Base-by-base conservation (phyloP, 2,113 vertebrate genomes). In the Scomber scombrus region DNA sequence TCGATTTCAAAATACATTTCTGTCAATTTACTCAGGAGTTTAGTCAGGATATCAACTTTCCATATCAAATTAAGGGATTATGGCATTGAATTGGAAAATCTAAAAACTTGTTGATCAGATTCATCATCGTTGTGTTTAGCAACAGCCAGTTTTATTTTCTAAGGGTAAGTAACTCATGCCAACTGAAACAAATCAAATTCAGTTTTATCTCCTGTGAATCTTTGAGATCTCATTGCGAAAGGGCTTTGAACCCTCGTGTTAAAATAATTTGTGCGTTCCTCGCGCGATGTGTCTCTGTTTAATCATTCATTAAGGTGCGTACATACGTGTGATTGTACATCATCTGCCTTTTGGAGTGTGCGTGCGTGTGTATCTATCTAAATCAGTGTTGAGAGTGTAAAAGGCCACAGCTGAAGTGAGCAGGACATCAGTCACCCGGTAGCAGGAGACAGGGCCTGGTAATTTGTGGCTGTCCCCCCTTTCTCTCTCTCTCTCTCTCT, bases 361-460 rank as follows among this genome's bases (percentile, higher is more conserved):
- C 34, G 9, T 67, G 76, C 71, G 71, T 77, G 57, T 88, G 79
- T 88, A 86, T 93, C 76, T 92, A 62, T 91, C 88, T 93, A 92
- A 91, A 93, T 91, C 89, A 91, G 83, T 82, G 90, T 85, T 87
- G 68, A 69, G 80, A 86, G 87, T 81, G 78, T 86, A 83, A 91
- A 88, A 88, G 90, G 85, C 85, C 87, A 75, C 76, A 78, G 73
- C 77, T 61, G 72, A 82, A 83, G 86, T 87, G 87, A 92, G 85
- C 80, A 89, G 89, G 90, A 92, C 81, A 91, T 94, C 79, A 91
- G 71, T 92, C 92, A 89, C 92, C 84, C 84, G 75, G 78, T 81
- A 92, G 90, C 90, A 89, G 80, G 80, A 94, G 91, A 92, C 91
- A 86, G 82, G 72, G 80, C 79, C 84, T 87, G 54, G 88, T 95